Conservation (phyloP, 1,140 invertebrate genomes). For the Diorhabda elongata region DNA sequence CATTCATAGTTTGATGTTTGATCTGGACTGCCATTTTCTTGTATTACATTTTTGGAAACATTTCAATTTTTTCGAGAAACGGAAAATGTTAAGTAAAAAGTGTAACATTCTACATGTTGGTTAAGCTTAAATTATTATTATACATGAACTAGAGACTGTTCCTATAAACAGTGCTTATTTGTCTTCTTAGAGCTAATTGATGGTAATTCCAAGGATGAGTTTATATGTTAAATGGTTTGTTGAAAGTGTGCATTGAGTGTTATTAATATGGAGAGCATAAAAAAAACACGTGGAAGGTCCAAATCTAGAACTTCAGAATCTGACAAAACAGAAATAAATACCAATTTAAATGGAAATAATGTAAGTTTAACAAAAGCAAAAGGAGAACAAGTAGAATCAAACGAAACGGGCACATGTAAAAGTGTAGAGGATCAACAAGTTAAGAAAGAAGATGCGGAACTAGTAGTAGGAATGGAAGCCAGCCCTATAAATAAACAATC, state of each 20-base stretch:
- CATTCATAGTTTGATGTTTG: too few relatives aligned
- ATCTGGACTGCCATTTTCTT: too few relatives aligned
- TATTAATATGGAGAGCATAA: conserved; percentile 8
- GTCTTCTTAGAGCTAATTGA: too few relatives aligned
- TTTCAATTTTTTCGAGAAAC: too few relatives aligned
- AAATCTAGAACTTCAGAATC: conserved; percentile 15
- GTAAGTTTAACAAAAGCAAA: conserved; percentile 15
- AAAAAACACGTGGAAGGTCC: conserved; percentile 13
- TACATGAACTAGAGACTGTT: too few relatives aligned
- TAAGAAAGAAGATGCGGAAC: conserved; percentile 1
- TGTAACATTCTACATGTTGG: too few relatives aligned
- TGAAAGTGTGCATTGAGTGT: background rate
- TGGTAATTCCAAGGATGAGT: too few relatives aligned
- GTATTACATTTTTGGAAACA: too few relatives aligned
- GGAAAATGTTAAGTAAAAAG: too few relatives aligned
- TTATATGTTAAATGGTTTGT: too few relatives aligned
- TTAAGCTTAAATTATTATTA: too few relatives aligned
- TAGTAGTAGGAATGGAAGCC: background rate
- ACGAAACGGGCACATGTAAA: background rate
- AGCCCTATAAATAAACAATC: background rate
- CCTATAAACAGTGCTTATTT: too few relatives aligned
- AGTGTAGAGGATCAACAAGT: background rate
- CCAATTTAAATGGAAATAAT: conserved; percentile 3
- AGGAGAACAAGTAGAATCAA: background rate
- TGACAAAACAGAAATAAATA: conserved; percentile 1